phyloP scores from a whole-genome alignment of 2,888 invertebrate species.

The Liopterus haemorrhoidalis region DNA sequence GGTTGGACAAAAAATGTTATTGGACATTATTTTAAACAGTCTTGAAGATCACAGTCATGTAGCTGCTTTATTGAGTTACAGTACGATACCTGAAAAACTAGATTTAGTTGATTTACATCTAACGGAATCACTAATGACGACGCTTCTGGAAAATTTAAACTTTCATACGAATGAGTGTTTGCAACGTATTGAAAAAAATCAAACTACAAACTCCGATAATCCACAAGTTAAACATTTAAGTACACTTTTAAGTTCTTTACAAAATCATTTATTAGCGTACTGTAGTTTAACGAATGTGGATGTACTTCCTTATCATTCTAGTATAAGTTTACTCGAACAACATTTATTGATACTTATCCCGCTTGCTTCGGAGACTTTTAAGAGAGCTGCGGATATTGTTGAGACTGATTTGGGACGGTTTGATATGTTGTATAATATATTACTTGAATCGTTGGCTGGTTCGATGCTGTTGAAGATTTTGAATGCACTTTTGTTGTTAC shows the following conservation, averaged over 20 bases:
- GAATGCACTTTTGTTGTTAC: slow-evolving; percentile 52
- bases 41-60: slow-evolving; percentile 56
- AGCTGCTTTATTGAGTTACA: slow-evolving; percentile 51
- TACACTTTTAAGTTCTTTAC: slow-evolving; percentile 52
- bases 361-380: slow-evolving; percentile 39
- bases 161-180: slow-evolving; percentile 46
- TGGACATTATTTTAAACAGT: slow-evolving; percentile 55
- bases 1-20: slow-evolving; percentile 55
- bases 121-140: slow-evolving; percentile 51
- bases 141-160: slow-evolving; percentile 51
- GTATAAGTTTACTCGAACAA: slow-evolving; percentile 22
- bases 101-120: slow-evolving; percentile 37
- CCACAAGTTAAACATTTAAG: slow-evolving; percentile 45
- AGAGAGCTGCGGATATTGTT: slow-evolving; percentile 41
- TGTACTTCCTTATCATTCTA: slow-evolving; percentile 12
- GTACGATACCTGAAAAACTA: slow-evolving; percentile 37
- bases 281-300: slow-evolving; percentile 38
- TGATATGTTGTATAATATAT: slow-evolving; percentile 46
- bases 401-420: slow-evolving; percentile 40
- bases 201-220: slow-evolving; percentile 35
- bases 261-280: slow-evolving; percentile 55
- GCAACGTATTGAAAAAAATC: too few relatives aligned
- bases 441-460: slow-evolving; percentile 53
- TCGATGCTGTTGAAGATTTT: slow-evolving; percentile 54
- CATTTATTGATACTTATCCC: slow-evolving; percentile 41